Base-by-base conservation (phyloP, 2,888 invertebrate species). In the Eupithecia subfuscata region DNA sequence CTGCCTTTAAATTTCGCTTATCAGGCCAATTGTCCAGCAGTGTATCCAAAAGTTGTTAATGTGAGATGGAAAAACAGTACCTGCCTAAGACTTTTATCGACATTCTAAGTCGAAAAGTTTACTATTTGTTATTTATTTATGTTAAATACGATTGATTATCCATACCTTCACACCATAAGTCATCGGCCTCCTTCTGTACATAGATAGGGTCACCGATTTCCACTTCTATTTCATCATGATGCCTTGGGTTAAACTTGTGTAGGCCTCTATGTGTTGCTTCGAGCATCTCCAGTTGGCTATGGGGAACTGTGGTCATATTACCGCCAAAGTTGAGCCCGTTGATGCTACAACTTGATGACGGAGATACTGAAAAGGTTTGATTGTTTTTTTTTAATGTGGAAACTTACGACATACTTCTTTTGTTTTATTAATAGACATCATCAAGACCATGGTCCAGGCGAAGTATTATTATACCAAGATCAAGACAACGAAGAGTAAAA, bases 181-280 rank as follows among this genome's bases (percentile, higher is more conserved):
- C 99, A 83, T 99, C 99, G 34, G 98, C 98, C 91, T 99, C 99
- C 88, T 98, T 98, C 88, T 98, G 98, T 82, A 99, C 98, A 89
- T 99, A 99, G 81, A 99, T 97, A 1, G 99, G 98, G 92, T 99
- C 99, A 1, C 99, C 99, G 76, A 99, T 99, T 94, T 99, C 99
- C 45, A 99, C 96, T 89, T 98, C 98, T 79, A 99, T 97, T 94
- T 99, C 99, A 86, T 99, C 99, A 80, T 97, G 97, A 91, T 99
- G 99, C 78, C 99, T 96, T 0, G 99, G 99, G 85, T 99, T 96
- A 88, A 99, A 99, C 89, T 98, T 98, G 91, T 99, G 99, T 89
- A 99, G 95, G 11, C 99, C 99, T 86, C 99, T 96, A 89, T 99
- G 99, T 37, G 99, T 99, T 4, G 98, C 98, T 93, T 99, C 99